Percentiles rank a stretch among this genome's conserved stretches.
Conservation (phyloP, 2,888 invertebrate genomes). For the Leucania comma region DNA sequence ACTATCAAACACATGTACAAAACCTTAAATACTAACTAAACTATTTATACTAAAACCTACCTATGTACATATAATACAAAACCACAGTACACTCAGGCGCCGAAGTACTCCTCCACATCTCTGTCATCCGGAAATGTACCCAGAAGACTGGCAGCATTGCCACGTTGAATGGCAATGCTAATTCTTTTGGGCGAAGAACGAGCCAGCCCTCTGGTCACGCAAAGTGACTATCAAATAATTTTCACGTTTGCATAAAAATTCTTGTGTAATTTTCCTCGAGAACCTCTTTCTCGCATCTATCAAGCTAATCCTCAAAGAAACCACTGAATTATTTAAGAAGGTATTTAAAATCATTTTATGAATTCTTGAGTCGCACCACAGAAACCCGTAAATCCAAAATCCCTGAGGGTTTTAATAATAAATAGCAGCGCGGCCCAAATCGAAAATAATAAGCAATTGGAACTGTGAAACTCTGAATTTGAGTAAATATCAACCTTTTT, state of each 20-base stretch:
- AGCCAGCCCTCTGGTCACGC: too few species aligned
- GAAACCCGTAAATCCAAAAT: constrained; percentile 69
- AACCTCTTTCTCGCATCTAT: constrained; percentile 65
- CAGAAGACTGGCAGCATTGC: too few species aligned
- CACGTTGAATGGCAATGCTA: too few species aligned
- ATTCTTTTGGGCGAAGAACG: too few species aligned
- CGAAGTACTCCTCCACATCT: too few species aligned
- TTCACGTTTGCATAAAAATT: constrained; percentile 62
- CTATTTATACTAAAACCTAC: too few species aligned
- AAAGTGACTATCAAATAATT: neutral
- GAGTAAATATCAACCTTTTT: constrained; percentile 47
- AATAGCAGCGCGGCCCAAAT: constrained; percentile 65
- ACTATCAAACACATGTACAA: too few species aligned
- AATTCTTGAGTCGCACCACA: constrained; percentile 65
- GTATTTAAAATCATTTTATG: constrained; percentile 78
- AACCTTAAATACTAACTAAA: too few species aligned
- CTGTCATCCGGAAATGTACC: too few species aligned
- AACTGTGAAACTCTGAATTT: constrained; percentile 47
- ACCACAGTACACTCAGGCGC: too few species aligned
- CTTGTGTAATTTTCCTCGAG: constrained; percentile 64
- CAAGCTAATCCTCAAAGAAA: constrained; percentile 75
- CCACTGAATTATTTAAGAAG: constrained; percentile 77
- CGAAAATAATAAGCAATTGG: constrained; percentile 63
- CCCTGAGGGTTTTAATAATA: constrained; percentile 75
- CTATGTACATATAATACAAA: too few species aligned